Conservation (phyloP, 2,888 invertebrate species). For the Vesta saturnalis region DNA sequence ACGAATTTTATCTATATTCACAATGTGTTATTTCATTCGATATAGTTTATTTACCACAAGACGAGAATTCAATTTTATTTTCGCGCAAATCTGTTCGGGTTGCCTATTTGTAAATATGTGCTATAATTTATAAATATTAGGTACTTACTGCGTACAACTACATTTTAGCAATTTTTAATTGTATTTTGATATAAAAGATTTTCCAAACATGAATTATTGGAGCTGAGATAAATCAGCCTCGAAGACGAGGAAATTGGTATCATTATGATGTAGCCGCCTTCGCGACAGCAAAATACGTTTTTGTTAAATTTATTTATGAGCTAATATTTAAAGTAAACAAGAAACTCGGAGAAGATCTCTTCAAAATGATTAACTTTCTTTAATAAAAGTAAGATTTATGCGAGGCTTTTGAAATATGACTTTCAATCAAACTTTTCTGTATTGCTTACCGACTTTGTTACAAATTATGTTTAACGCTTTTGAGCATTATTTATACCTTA, state of each 20-base stretch:
- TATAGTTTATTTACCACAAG: neutral
- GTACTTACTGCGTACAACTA: neutral
- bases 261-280: slow-evolving; percentile 59
- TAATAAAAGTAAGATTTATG: slow-evolving; percentile 47
- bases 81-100: neutral
- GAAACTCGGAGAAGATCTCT: slow-evolving; percentile 41
- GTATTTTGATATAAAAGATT: no score
- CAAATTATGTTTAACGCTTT: no score
- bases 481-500: no score
- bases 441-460: slow-evolving; percentile 7
- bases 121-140: neutral
- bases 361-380: slow-evolving; percentile 50
- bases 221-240: slow-evolving; percentile 56
- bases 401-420: slow-evolving; percentile 16
- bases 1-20: slow-evolving; percentile 20
- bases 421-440: slow-evolving; percentile 33
- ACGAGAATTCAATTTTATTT: neutral
- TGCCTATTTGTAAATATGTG: neutral
- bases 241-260: slow-evolving; percentile 57
- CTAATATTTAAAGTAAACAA: slow-evolving; percentile 58
- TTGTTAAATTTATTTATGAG: slow-evolving; percentile 60
- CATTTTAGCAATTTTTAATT: no score
- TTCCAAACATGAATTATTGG: slow-evolving; percentile 51
- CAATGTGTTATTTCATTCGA: slow-evolving; percentile 2
- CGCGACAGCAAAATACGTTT: slow-evolving; percentile 55